Evolutionary conservation across 2,113 vertebrate species (phyloP).

Genomic region (Potamarius usumacintae): DNA sequence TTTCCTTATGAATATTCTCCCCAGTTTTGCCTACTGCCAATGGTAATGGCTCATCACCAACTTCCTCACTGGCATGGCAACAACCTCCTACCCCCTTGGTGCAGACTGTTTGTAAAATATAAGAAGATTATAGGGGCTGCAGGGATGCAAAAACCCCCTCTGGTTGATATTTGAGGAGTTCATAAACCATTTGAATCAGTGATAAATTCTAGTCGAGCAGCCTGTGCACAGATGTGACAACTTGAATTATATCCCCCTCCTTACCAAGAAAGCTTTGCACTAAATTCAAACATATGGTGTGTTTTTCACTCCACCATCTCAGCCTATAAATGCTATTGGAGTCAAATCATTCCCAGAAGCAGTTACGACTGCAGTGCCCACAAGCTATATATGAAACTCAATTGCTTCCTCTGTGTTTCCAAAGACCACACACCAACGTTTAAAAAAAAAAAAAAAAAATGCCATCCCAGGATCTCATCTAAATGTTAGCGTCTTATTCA

Average conservation of each 20-base stretch:
- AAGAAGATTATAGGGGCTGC: conserved; percentile 70
- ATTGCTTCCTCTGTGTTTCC: conserved; percentile 80
- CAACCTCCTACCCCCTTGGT: conserved; percentile 55
- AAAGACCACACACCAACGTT: conserved; percentile 77
- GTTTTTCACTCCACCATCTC: conserved; percentile 78
- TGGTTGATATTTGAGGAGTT: conserved; percentile 84
- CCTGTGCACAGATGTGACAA: conserved; percentile 89
- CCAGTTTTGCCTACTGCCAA: conserved; percentile 49
- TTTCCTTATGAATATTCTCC: conserved; percentile 42
- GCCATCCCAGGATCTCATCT: conserved; percentile 79
- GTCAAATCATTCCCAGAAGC: conserved; percentile 82
- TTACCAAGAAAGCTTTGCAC: conserved; percentile 86
- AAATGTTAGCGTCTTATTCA: conserved; percentile 83
- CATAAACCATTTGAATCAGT: conserved; percentile 88
- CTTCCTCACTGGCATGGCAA: conserved; percentile 55
- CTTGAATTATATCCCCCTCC: conserved; percentile 87
- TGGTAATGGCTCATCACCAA: conserved; percentile 61
- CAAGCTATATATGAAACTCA: conserved; percentile 79
- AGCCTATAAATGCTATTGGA: conserved; percentile 84
- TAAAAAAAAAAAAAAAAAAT: background rate
- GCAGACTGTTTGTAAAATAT: conserved; percentile 63
- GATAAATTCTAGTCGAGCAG: conserved; percentile 89
- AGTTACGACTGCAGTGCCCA: conserved; percentile 75
- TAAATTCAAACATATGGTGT: conserved; percentile 88
- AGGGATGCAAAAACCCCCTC: conserved; percentile 57